phyloP scores from a whole-genome alignment of 2,797 vertebrate species.

The Ispidina lecontei region DNA sequence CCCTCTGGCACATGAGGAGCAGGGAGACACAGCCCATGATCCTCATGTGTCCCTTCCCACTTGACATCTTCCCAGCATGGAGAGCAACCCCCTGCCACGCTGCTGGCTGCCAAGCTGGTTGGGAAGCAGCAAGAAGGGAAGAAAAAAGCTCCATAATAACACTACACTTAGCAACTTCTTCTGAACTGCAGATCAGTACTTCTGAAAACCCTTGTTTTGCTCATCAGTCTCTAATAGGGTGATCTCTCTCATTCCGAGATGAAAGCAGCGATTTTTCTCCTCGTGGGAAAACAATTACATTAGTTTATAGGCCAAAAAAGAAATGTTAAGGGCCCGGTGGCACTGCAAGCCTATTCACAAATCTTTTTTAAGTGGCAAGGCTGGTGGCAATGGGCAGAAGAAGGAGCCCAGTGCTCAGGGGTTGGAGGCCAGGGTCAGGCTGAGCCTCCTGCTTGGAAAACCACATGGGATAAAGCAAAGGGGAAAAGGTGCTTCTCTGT shows the following conservation, averaged over 20 bases:
- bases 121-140: background rate
- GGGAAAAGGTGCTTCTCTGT: background rate
- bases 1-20: background rate
- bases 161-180: background rate
- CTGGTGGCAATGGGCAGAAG: background rate
- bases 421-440: background rate
- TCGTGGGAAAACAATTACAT: conserved; percentile 25
- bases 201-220: background rate
- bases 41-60: background rate
- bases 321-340: conserved; percentile 40
- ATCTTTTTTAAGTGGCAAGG: conserved; percentile 58
- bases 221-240: conserved; percentile 15
- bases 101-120: rapidly evolving
- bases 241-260: background rate
- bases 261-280: background rate
- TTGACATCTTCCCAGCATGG: background rate
- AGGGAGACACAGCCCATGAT: background rate
- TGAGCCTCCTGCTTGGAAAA: background rate
- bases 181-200: background rate
- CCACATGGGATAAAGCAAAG: background rate
- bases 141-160: background rate
- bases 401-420: conserved; percentile 5
- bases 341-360: conserved; percentile 6
- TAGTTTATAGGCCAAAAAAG: conserved; percentile 24
- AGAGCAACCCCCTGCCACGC: rapidly evolving